These are phyloP conservation scores for Lophotriccus pileatus DNA, from an alignment of 2,797 vertebrate genomes.

Conservation along the genomic window DNA sequence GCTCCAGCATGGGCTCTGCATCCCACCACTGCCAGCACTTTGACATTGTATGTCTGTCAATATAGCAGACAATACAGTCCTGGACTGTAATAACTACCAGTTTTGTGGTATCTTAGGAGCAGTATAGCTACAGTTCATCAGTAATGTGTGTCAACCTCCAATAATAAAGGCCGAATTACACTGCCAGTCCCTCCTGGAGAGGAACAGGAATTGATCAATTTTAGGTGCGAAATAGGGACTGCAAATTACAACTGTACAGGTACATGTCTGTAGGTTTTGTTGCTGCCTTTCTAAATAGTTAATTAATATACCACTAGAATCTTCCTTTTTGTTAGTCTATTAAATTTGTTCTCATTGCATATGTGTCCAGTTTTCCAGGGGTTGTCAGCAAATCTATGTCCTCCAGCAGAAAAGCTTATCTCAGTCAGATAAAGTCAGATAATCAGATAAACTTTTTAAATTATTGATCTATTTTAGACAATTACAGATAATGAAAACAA, in stretches of 20 bases:
- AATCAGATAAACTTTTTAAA: background rate
- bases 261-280: background rate
- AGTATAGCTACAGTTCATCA: background rate
- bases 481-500: background rate
- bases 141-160: background rate
- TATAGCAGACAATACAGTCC: background rate
- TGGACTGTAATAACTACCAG: background rate
- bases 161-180: background rate
- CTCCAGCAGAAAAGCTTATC: background rate
- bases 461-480: background rate
- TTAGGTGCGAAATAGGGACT: rapidly evolving
- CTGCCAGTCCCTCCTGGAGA: background rate
- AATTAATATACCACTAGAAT: background rate
- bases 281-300: background rate
- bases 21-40: background rate
- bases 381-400: background rate
- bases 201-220: rapidly evolving
- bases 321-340: background rate
- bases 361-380: background rate
- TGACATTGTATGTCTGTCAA: too few relatives aligned
- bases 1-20: background rate
- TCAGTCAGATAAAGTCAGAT: background rate
- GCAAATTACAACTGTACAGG: background rate
- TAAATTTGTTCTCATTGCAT: background rate
- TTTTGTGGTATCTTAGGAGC: background rate